phyloP scores from a whole-genome alignment of 2,888 invertebrate genomes.

The Rhaphigaster nebulosa region DNA sequence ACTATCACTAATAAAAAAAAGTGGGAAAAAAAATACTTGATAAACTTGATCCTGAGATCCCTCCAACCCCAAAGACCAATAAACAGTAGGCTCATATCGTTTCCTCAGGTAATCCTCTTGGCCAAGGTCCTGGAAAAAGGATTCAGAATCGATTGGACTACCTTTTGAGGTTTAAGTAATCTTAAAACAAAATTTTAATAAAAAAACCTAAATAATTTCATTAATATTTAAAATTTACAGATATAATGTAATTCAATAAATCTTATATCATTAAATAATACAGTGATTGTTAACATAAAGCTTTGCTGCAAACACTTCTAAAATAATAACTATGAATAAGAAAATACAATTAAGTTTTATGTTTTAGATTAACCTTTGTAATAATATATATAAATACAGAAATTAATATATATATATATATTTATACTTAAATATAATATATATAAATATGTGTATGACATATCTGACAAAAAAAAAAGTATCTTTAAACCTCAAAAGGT shows the following conservation, averaged over 20 bases:
- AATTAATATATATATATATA: background rate
- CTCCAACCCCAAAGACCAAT: constrained; percentile 48
- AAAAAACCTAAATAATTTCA: constrained; percentile 18
- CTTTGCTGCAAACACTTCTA: constrained; percentile 19
- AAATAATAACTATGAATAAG: background rate
- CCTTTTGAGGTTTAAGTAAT: constrained; percentile 44
- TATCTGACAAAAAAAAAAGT: background rate
- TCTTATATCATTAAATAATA: constrained; percentile 10
- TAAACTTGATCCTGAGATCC: constrained; percentile 48
- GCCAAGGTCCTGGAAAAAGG: constrained; percentile 48
- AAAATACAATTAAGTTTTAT: background rate
- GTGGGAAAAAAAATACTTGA: constrained; percentile 40
- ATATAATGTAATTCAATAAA: constrained; percentile 10
- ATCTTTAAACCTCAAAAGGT: constrained; percentile 45
- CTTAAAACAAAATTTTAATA: constrained; percentile 28
- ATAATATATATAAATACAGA: background rate
- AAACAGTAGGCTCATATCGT: constrained; percentile 48
- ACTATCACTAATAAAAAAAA: constrained; percentile 44
- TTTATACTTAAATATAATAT: background rate
- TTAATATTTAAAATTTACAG: constrained; percentile 1
- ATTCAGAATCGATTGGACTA: constrained; percentile 50
- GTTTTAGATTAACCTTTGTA: background rate
- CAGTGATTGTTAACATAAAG: background rate
- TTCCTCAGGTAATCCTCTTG: constrained; percentile 49
- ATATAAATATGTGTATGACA: background rate